Conservation (phyloP, 2,113 vertebrate species). For the Percopsis transmontana region DNA sequence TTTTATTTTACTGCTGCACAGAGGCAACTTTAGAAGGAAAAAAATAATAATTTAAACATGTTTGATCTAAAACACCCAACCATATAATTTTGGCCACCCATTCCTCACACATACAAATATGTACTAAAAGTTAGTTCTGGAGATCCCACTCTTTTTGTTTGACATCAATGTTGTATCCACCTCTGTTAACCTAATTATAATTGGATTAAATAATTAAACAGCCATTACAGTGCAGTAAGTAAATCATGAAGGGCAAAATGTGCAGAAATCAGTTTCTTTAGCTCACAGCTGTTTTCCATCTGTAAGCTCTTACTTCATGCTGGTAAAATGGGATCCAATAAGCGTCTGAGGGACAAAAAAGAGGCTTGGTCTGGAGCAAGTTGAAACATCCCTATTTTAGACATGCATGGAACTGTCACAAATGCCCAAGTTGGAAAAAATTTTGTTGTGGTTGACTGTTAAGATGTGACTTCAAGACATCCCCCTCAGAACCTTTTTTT, state of each 20-base stretch:
- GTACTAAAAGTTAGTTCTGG: slow-evolving; percentile 11
- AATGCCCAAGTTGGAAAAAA: slow-evolving; percentile 41
- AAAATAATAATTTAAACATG: slow-evolving; percentile 60
- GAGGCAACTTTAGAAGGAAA: slow-evolving; percentile 29
- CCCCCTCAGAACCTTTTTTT: slow-evolving; percentile 21
- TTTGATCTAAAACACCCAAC: slow-evolving; percentile 50
- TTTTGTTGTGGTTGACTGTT: slow-evolving; percentile 58
- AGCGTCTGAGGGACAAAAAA: slow-evolving; percentile 61
- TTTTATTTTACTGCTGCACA: slow-evolving; percentile 62
- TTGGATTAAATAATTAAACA: slow-evolving; percentile 43
- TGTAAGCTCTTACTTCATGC: slow-evolving; percentile 63
- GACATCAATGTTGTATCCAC: slow-evolving; percentile 33
- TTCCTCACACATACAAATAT: slow-evolving; percentile 53
- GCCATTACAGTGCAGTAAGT: slow-evolving; percentile 48
- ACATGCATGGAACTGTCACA: slow-evolving; percentile 58
- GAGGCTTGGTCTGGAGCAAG: slow-evolving; percentile 67
- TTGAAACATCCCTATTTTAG: slow-evolving; percentile 71
- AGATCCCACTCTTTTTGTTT: slow-evolving; percentile 17
- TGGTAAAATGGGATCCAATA: slow-evolving; percentile 69
- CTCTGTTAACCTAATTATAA: slow-evolving; percentile 19
- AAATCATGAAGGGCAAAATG: slow-evolving; percentile 20
- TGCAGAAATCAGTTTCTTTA: slow-evolving; percentile 40
- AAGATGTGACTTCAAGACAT: slow-evolving; percentile 47
- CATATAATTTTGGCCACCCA: slow-evolving; percentile 43
- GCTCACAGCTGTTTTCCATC: slow-evolving; percentile 74